Evolutionary conservation across 2,113 vertebrate species (phyloP), one percentile per base, ranked within the genome.

Genomic region (Etheostoma cragini): DNA sequence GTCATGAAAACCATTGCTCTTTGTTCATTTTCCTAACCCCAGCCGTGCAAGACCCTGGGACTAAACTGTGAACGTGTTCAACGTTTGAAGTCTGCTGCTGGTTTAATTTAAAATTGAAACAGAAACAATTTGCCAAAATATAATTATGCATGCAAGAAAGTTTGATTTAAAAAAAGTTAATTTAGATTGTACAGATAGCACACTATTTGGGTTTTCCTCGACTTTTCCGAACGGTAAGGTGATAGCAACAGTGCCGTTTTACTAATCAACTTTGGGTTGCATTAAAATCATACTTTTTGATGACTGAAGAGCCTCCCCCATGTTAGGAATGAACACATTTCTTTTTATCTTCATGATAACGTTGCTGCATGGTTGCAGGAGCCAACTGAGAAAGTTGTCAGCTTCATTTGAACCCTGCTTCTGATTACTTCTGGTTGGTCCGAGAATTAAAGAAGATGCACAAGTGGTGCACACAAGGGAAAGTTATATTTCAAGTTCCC

Each of bases 1-100:
- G 42, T 33, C 58, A 72, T 42, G 24, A 75, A 78, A 78, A 64
- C 35, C 35, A 57, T 66, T 17, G 1, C 21, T 79, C 45, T 78
- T 73, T 70, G 69, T 76, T 84, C 54, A 67, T 78, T 80, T 81
- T 80, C 75, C 73, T 66, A 82, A 69, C 67, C 17, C 35, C 38
- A 24, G 63, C 68, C 10, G 45, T 22, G 66, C 53, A 60, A 17
- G 49, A 62, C 60, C 87, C 63, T 0, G 6, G 19, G 76, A 82
- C 42, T 73, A 71, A 57, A 72, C 72, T 75, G 84, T 84, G 78
- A 87, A 75, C n/a, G 70, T 84, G 80, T 76, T 85, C 33, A 67
- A 52, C 0, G 19, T 83, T 83, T 69, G 24, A 85, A 76, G 75
- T 83, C 54, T 74, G 30, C 46, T 78, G 69, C 33, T 76, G 76